These are phyloP conservation scores for Zaprionus ghesquierei DNA, from an alignment of 1,140 invertebrate genomes.

Conservation along the genomic window DNA sequence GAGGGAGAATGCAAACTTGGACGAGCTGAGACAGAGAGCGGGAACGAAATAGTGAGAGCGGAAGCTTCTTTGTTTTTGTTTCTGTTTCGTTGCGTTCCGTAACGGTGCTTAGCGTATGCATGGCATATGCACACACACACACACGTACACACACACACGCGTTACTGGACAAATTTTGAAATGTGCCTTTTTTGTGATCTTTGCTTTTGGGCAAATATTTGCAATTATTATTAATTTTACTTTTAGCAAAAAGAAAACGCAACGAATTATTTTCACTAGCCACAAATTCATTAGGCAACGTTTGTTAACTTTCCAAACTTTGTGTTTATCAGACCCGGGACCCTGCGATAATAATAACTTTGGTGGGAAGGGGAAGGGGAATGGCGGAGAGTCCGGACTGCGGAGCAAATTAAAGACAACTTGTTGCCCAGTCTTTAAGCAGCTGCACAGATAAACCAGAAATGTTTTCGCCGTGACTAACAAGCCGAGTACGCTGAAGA, in stretches of 20 bases:
- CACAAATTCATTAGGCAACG: background rate
- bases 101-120: constrained; percentile 26
- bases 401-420: constrained; percentile 25
- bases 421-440: constrained; percentile 34
- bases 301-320: constrained; percentile 23
- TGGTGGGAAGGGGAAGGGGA: background rate
- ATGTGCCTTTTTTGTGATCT: background rate
- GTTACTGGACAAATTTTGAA: constrained; percentile 6
- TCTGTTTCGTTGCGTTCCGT: constrained; percentile 8
- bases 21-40: background rate
- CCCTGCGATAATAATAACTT: constrained; percentile 23
- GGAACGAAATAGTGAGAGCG: background rate
- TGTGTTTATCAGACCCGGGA: constrained; percentile 27
- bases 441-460: constrained; percentile 61
- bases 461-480: constrained; percentile 62
- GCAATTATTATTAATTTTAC: constrained; percentile 41
- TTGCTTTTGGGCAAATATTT: constrained; percentile 31
- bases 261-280: background rate
- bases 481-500: constrained; percentile 15
- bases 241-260: constrained; percentile 3
- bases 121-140: background rate
- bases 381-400: background rate
- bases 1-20: background rate
- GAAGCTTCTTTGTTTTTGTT: constrained; percentile 15
- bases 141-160: background rate